phyloP scores from a whole-genome alignment of 2,888 invertebrate genomes.

The Drosophila picticornis region DNA sequence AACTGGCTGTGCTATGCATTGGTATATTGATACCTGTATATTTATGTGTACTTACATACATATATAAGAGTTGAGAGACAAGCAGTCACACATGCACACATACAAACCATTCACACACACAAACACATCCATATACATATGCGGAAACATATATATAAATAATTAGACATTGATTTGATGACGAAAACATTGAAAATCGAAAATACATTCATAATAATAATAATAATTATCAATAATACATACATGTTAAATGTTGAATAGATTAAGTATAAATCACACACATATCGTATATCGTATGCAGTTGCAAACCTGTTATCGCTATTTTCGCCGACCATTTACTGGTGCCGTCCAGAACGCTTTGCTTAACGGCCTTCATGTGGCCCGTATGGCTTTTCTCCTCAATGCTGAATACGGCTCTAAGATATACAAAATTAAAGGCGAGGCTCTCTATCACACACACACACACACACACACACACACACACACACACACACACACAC shows the following conservation, averaged over 20 bases:
- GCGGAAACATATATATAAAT: not conserved
- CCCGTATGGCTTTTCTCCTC: slow-evolving; percentile 97
- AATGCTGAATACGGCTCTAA: slow-evolving; percentile 97
- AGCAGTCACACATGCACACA: slow-evolving; percentile 45
- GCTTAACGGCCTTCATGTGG: slow-evolving; percentile 99
- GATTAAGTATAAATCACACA: not conserved
- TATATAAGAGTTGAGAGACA: slow-evolving; percentile 7
- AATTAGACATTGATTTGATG: not conserved
- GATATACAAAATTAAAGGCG: slow-evolving; percentile 20
- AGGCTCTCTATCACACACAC: not conserved
- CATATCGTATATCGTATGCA: not conserved
- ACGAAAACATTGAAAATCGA: slow-evolving; percentile 23
- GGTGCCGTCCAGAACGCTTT: slow-evolving; percentile 99
- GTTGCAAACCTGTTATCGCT: slow-evolving; percentile 98
- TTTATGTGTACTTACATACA: not conserved
- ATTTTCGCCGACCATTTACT: slow-evolving; percentile 99
- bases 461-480: not conserved
- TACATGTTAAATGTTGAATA: slow-evolving; percentile 13
- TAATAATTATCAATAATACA: not conserved
- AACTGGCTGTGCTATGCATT: not conserved
- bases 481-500: not conserved
- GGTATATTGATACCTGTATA: not conserved
- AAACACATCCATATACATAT: slow-evolving; percentile 13
- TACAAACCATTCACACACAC: slow-evolving; percentile 15
- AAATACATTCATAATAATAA: slow-evolving; percentile 30